Conservation (phyloP, 2,797 vertebrate genomes). For the Acrossocheilus fasciatus region DNA sequence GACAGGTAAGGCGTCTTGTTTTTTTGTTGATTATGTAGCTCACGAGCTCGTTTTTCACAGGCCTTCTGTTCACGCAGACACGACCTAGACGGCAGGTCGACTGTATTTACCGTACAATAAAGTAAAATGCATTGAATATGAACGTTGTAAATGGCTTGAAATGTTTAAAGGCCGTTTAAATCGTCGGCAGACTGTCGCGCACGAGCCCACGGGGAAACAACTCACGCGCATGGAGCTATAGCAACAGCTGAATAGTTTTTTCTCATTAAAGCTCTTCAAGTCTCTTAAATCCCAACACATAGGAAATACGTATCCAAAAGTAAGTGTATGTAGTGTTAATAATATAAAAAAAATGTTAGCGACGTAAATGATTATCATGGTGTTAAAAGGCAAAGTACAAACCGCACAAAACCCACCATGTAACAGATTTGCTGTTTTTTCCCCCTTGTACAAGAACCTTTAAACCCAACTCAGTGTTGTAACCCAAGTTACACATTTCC, state of each 20-base stretch:
- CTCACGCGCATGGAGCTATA: neutral
- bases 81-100: neutral
- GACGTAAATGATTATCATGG: no score
- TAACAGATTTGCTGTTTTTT: neutral
- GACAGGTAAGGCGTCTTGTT: constrained; percentile 76
- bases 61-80: neutral
- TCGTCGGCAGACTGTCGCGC: neutral
- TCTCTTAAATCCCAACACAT: neutral
- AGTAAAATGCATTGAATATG: neutral
- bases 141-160: neutral
- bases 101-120: neutral
- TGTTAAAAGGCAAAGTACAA: neutral
- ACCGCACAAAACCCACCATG: neutral
- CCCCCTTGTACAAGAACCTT: neutral
- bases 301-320: neutral
- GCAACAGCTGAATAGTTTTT: neutral
- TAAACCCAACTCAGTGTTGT: neutral
- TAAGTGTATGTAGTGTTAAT: neutral
- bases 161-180: neutral
- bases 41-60: constrained; percentile 7
- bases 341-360: neutral
- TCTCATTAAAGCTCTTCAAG: neutral
- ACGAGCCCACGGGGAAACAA: neutral
- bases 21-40: constrained; percentile 10
- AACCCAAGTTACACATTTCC: neutral